These are phyloP conservation scores for Drosophila lacteicornis DNA, from an alignment of 1,140 invertebrate genomes.

Conservation along the genomic window DNA sequence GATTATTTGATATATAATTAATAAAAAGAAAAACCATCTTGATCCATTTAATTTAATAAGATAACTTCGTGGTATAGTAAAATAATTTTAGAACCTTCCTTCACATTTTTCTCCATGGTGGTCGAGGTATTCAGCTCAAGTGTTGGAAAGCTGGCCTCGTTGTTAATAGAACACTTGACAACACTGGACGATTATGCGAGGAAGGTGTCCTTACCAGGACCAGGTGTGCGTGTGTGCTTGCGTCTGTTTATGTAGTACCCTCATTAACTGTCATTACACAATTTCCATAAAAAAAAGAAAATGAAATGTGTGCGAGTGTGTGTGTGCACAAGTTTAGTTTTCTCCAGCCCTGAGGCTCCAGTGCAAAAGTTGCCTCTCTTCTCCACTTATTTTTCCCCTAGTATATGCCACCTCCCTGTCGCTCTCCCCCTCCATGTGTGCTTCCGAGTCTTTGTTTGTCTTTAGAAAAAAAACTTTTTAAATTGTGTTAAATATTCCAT, in stretches of 20 bases:
- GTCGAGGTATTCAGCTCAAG: constrained; percentile 57
- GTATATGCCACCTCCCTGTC: background rate
- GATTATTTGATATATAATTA: no score
- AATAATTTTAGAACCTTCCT: background rate
- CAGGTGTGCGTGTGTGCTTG: constrained; percentile 14
- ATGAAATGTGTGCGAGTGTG: constrained; percentile 11
- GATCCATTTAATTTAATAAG: background rate
- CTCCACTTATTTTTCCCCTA: constrained; percentile 1
- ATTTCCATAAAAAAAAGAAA: constrained; percentile 76
- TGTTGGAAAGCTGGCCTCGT: constrained; percentile 62
- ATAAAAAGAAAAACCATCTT: no score
- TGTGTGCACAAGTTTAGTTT: constrained; percentile 48
- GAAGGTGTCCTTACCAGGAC: constrained; percentile 1
- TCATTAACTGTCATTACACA: constrained; percentile 82
- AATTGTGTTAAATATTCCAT: constrained; percentile 84
- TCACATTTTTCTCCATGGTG: constrained; percentile 13
- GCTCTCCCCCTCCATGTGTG: constrained; percentile 27
- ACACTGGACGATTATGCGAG: constrained; percentile 72
- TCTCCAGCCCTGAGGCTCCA: constrained; percentile 37
- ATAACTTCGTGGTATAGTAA: background rate
- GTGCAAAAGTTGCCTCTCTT: constrained; percentile 58
- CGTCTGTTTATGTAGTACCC: constrained; percentile 65
- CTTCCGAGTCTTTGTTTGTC: constrained; percentile 76
- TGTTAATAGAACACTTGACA: constrained; percentile 80
- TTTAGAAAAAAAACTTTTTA: constrained; percentile 75